Evolutionary conservation across 2,888 invertebrate genomes (phyloP).

Genomic region (Cacoxenus indagator): DNA sequence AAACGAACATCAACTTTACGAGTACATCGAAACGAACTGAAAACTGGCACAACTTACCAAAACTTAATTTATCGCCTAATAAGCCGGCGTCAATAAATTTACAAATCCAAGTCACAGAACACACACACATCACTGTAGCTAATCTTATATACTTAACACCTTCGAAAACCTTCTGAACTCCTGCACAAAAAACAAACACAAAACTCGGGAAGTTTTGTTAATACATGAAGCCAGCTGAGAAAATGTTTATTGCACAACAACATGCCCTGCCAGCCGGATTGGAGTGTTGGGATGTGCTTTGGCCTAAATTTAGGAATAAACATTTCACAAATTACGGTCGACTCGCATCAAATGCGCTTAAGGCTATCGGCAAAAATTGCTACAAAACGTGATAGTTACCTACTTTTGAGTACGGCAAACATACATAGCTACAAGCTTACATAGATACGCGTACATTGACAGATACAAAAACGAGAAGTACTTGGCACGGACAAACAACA

Average conservation of each 20-base stretch:
- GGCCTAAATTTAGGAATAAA: slow-evolving; percentile 12
- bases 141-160: slow-evolving; percentile 8
- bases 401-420: background rate
- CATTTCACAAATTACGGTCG: slow-evolving; percentile 19
- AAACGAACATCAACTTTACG: background rate
- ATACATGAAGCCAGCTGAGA: background rate
- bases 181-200: background rate
- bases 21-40: background rate
- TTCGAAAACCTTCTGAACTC: too few relatives aligned
- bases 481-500: slow-evolving; percentile 4
- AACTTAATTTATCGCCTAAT: background rate
- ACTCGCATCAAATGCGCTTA: slow-evolving; percentile 1
- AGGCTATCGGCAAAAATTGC: slow-evolving; percentile 2
- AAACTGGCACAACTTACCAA: background rate
- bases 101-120: background rate
- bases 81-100: background rate
- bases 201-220: background rate
- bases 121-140: background rate
- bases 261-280: background rate
- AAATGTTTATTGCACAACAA: background rate
- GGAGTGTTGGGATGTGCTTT: background rate
- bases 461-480: background rate
- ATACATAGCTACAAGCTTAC: background rate
- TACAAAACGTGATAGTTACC: slow-evolving; percentile 18
- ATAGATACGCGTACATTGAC: background rate